Evolutionary conservation across 2,888 invertebrate genomes (phyloP).

Genomic region (Caenorhabditis sp.): DNA sequence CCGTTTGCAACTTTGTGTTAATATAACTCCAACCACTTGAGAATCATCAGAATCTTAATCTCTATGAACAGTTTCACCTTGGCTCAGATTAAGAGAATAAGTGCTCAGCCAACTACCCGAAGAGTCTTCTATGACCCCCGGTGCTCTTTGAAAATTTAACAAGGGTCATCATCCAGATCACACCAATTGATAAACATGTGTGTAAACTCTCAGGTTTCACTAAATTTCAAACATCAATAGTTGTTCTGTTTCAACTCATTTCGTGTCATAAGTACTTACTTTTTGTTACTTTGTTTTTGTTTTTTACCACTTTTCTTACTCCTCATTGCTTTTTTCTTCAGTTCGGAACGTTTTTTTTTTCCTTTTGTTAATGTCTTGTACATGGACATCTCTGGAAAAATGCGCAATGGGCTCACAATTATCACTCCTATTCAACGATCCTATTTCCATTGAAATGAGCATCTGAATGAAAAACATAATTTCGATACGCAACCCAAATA

Average conservation of each 20-base stretch:
- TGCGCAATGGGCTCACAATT: not conserved
- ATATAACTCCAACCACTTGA: too few species aligned
- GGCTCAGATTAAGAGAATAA: too few species aligned
- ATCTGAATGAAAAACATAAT: not conserved
- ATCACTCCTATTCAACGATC: not conserved
- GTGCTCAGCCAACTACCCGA: too few species aligned
- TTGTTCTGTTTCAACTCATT: not conserved
- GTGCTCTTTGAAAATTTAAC: too few species aligned
- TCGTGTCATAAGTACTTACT: constrained; percentile 7
- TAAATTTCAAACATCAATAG: not conserved
- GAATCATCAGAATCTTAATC: too few species aligned
- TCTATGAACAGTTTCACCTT: too few species aligned
- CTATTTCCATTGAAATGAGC: constrained; percentile 21
- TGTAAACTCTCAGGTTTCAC: constrained; percentile 9
- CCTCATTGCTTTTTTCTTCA: not conserved
- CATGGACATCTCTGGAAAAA: too few species aligned
- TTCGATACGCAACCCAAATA: constrained; percentile 7
- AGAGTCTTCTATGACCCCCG: too few species aligned
- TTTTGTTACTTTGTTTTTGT: constrained; percentile 2
- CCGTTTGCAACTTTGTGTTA: too few species aligned
- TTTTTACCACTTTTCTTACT: not conserved
- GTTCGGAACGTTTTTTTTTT: too few species aligned
- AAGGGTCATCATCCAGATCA: not conserved
- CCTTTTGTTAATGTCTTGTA: too few species aligned
- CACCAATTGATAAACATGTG: constrained; percentile 1